Evolutionary conservation across 2,113 vertebrate genomes (phyloP), one percentile per base, ranked within the genome.

Genomic region (Stomatorhinus ivindoensis): DNA sequence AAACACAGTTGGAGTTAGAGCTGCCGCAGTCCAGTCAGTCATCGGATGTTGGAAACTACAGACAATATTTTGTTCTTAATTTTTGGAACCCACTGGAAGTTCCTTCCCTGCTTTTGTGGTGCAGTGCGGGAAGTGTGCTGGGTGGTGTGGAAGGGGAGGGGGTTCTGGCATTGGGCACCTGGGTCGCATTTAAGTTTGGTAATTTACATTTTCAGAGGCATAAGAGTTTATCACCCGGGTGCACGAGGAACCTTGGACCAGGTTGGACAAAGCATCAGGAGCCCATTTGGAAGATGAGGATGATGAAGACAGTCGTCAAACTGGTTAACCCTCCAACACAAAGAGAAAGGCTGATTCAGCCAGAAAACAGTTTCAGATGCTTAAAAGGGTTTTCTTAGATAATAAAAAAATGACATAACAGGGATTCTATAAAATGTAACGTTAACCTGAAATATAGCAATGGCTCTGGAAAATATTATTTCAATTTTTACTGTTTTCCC

Each of bases 401-500:
- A 8, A 76, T 88, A 31, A 76, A 48, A 69, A 42, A 88, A 19
- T 31, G 5, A 73, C 61, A 48, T 15, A 88, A 47, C 2, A 73
- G 44, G 42, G 55, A 61, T 69, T 31, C 24, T 61, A 31, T 27
- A 73, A 69, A 61, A 73, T 15, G 47, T 61, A 88, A n/a, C 73
- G 46, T 73, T 88, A 73, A 88, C 48, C 24, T 73, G n/a, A 88
- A 27, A 48, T 88, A 42, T 48, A 61, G 19, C 55, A 88, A 65
- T 48, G 42, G 17, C 87, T 42, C 73, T 80, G 73, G 35, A 80
- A 80, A 42, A 42, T 80, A 88, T 73, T 88, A 61, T 88, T 69
- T 73, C 61, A 88, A 42, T 80, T 53, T 88, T 53, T 88, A 46
- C 55, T 88, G 8, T 42, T 53, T 87, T 87, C 51, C 51, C 50